Evolutionary conservation across 2,113 vertebrate genomes (phyloP).

Genomic region (Perognathus longimembris): DNA sequence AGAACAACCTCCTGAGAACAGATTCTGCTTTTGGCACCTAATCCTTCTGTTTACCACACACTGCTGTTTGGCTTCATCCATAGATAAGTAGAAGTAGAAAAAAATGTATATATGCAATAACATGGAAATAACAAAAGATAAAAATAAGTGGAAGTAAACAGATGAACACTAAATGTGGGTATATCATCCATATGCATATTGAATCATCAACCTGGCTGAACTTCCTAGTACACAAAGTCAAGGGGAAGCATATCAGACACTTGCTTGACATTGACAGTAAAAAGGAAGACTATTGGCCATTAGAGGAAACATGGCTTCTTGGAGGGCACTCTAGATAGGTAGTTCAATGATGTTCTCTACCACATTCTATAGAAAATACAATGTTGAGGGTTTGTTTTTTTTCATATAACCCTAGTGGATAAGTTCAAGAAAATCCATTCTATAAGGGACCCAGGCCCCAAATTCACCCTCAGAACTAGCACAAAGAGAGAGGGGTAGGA

Average conservation of each 20-base stretch:
- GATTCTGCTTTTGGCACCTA: constrained; percentile 23
- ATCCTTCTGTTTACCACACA: constrained; percentile 54
- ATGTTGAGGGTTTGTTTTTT: background rate
- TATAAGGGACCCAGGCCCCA: background rate
- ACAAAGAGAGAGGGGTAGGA: too few species aligned
- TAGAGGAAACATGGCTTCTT: background rate
- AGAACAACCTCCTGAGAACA: constrained; percentile 28
- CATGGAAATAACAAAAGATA: background rate
- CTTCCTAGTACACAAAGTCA: background rate
- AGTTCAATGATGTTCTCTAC: background rate
- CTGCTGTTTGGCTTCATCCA: constrained; percentile 23
- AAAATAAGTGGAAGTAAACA: constrained; percentile 47
- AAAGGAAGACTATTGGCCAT: background rate
- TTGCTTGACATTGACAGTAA: background rate
- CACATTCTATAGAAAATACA: background rate
- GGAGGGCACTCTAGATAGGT: background rate
- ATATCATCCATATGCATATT: background rate
- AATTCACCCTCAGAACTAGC: too few species aligned
- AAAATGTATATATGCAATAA: constrained; percentile 19
- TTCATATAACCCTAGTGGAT: background rate
- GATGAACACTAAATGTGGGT: background rate
- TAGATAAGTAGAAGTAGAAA: constrained; percentile 46
- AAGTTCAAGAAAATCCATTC: background rate
- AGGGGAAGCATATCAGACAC: background rate
- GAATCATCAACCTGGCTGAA: background rate